A percentile compares a stretch with the other conserved stretches of the same genome.
These are phyloP conservation scores for Lithophane socia DNA, from an alignment of 2,888 invertebrate genomes.

Conservation along the genomic window DNA sequence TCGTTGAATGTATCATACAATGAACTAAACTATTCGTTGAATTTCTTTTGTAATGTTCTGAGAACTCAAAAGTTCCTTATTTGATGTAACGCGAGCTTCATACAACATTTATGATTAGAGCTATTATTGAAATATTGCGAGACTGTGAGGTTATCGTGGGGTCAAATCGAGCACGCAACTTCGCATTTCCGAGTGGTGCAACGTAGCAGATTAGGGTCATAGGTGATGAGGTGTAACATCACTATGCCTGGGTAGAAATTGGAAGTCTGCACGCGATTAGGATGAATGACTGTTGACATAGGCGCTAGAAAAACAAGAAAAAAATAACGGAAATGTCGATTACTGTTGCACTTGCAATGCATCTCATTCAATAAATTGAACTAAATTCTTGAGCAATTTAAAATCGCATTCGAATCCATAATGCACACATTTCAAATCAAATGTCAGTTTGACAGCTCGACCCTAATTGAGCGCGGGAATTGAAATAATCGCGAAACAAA, in stretches of 20 bases:
- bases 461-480: constrained; percentile 24
- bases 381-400: constrained; percentile 2
- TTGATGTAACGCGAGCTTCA: constrained; percentile 37
- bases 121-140: constrained; percentile 60
- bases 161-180: constrained; percentile 54
- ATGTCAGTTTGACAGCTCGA: constrained; percentile 48
- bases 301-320: not conserved
- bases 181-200: constrained; percentile 53
- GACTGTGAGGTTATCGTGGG: constrained; percentile 53
- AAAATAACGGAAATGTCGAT: not conserved
- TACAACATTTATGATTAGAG: constrained; percentile 47
- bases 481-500: constrained; percentile 4
- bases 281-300: not conserved
- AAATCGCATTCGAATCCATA: constrained; percentile 22
- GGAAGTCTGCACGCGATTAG: constrained; percentile 3
- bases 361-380: not conserved
- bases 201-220: constrained; percentile 45
- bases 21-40: not conserved
- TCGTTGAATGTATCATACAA: not conserved
- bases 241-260: constrained; percentile 15
- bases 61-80: constrained; percentile 35
- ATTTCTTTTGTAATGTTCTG: constrained; percentile 16
- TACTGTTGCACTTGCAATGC: not conserved
- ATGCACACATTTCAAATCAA: constrained; percentile 17
- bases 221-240: constrained; percentile 30